phyloP scores from a whole-genome alignment of 2,113 vertebrate species.

The Meleagris gallopavo region DNA sequence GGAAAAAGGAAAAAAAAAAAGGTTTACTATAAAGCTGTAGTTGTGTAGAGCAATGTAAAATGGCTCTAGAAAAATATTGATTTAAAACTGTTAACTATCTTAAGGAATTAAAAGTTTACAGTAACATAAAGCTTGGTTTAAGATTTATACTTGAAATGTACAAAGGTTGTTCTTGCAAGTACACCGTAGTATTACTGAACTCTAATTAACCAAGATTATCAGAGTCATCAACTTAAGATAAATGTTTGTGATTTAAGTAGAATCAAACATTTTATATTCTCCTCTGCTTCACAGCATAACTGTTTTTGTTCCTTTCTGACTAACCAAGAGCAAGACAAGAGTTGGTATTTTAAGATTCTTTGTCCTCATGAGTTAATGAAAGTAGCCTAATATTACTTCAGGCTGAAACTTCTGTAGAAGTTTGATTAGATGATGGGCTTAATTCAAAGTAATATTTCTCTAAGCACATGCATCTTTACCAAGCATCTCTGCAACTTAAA shows the following conservation, averaged over 20 bases:
- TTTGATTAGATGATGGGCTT: background rate
- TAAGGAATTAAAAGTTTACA: background rate
- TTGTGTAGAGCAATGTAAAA: background rate
- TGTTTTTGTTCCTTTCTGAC: background rate
- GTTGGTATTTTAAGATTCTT: background rate
- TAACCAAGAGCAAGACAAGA: background rate
- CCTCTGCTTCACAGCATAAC: background rate
- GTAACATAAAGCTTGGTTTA: accelerated
- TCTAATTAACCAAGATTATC: background rate
- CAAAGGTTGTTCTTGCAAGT: background rate
- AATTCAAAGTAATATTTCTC: background rate
- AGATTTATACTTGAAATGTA: background rate
- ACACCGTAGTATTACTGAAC: background rate
- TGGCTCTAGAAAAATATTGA: background rate
- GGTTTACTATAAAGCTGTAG: background rate
- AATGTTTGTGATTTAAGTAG: constrained; percentile 22
- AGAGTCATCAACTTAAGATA: constrained; percentile 4
- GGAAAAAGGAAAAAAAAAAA: background rate
- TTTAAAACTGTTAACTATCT: background rate
- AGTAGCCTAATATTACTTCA: background rate
- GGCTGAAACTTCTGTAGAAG: background rate
- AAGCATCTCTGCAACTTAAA: background rate
- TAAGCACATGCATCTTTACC: background rate
- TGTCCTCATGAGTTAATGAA: background rate
- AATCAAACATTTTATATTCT: constrained; percentile 25